Base-by-base conservation (phyloP, 2,113 vertebrate species). In the Rhinichthys klamathensis region DNA sequence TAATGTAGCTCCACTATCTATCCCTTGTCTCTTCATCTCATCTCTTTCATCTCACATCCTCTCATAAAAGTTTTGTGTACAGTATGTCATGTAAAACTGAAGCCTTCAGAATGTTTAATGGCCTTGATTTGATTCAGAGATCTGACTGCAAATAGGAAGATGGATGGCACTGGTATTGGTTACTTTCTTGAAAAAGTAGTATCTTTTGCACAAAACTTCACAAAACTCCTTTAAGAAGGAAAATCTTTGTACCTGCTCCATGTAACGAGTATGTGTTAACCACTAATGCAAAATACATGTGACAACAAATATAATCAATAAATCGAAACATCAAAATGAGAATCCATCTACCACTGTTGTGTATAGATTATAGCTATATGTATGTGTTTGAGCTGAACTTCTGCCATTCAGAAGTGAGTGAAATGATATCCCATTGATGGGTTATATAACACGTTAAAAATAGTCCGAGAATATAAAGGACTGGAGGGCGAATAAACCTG, bases 221-320 rank as follows among this genome's bases (percentile, higher is more conserved):
- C 49, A 69, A 82, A 67, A 25, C 80, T 54, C 80, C 10, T 69
- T 82, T 6, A 0, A 82, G 60, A 54, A 35, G 58, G 25, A 30
- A 65, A 21, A 10, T 44, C 13, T 15, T 44, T 63, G n/a, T 46
- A 80, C 58, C 78, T 18, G n/a, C 41, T 27, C n/a, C 41, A 16
- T 46, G 58, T 46, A 60, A n/a, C 16, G 35, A 9, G n/a, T 15
- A 56, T n/a, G 32, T 84, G 74, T 41, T 73, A 56, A 82, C 25
- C 38, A 35, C 35, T 76, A 77, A 25, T 69, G 82, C 32, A 73
- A 74, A 74, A 72, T 63, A 51, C 51, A 80, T 80, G 21, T 35
- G 13, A 15, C 61, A 58, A 54, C 32, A 72, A 16, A 86, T 30
- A 30, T 41, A 65, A 76, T 38, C 25, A 82, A 54, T 56, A 85